These are phyloP conservation scores for Physocephala rufipes DNA, from an alignment of 2,888 invertebrate species.

Conservation along the genomic window DNA sequence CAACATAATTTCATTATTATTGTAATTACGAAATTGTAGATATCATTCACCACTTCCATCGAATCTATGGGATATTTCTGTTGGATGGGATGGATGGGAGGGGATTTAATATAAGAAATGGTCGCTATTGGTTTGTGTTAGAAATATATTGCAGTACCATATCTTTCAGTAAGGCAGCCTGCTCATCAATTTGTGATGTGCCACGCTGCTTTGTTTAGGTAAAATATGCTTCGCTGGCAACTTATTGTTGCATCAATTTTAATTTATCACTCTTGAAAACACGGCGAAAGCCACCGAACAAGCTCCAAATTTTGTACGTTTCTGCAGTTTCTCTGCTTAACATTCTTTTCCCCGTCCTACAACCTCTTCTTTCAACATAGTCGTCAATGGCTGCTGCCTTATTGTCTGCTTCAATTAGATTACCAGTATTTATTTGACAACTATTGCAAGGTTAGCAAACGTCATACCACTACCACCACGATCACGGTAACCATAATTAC, in stretches of 20 bases:
- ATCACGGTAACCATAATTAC: no score
- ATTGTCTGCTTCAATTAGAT: neutral
- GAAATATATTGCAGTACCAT: no score
- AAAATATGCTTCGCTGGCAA: slow-evolving; percentile 8
- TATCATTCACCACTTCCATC: neutral
- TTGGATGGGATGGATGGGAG: no score
- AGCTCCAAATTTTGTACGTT: neutral
- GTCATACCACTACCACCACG: no score
- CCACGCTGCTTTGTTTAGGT: neutral
- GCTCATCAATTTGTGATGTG: no score
- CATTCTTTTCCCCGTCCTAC: neutral
- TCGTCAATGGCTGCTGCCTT: neutral
- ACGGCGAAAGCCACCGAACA: neutral
- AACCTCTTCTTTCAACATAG: neutral
- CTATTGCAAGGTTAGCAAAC: no score
- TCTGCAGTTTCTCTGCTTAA: neutral
- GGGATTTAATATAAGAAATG: no score
- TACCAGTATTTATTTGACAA: no score
- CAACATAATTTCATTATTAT: neutral
- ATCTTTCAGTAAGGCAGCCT: no score
- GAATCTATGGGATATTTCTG: neutral
- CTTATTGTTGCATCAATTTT: neutral
- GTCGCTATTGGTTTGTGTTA: no score
- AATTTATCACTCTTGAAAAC: neutral
- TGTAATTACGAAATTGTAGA: neutral